A percentile compares a stretch with the other conserved stretches of the same genome.
phyloP scores from a whole-genome alignment of 2,888 invertebrate genomes.

The Microctonus brassicae region DNA sequence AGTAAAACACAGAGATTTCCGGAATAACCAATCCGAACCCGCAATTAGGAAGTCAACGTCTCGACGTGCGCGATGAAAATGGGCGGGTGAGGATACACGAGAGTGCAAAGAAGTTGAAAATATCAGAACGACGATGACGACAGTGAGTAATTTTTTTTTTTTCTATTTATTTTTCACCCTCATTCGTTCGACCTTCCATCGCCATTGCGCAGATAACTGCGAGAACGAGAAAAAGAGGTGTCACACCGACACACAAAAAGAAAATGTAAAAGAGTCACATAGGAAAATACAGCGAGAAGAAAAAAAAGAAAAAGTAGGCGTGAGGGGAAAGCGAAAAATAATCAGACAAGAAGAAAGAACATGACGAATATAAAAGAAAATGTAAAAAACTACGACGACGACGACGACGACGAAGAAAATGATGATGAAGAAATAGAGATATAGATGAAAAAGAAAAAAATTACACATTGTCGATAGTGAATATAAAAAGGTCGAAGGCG shows the following conservation, averaged over 20 bases:
- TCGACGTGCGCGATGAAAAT: not conserved
- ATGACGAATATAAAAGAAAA: constrained; percentile 22
- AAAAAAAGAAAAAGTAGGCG: not conserved
- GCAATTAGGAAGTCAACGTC: constrained; percentile 39
- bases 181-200: constrained; percentile 39
- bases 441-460: not conserved
- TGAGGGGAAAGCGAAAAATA: constrained; percentile 31
- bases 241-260: constrained; percentile 13
- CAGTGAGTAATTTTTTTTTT: constrained; percentile 13
- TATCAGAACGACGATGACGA: constrained; percentile 19
- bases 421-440: not conserved
- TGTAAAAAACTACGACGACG: not conserved
- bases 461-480: not conserved
- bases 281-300: not conserved
- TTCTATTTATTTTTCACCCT: constrained; percentile 11
- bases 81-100: not conserved
- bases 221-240: constrained; percentile 34
- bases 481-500: not conserved
- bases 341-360: constrained; percentile 27
- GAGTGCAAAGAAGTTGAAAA: constrained; percentile 22
- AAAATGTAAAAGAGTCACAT: constrained; percentile 8
- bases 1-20: constrained; percentile 21
- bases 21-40: constrained; percentile 42
- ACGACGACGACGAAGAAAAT: not conserved
- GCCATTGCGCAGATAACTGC: constrained; percentile 45